phyloP scores from a whole-genome alignment of 2,113 vertebrate genomes.

The Labeo rohita region DNA sequence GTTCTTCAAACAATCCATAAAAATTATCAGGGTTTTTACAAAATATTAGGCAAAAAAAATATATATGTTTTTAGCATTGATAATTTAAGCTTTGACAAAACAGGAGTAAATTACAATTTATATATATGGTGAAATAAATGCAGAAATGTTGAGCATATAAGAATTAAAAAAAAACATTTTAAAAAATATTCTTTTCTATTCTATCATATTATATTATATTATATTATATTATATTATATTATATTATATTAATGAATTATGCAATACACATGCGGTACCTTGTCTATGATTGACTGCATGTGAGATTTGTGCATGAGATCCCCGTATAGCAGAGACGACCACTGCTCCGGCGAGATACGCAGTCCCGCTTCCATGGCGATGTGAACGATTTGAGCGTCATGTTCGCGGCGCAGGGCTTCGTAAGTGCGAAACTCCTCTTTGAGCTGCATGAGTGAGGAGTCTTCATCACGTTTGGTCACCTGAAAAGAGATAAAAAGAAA shows the following conservation, averaged over 20 bases:
- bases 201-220: too few species aligned
- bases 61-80: background rate
- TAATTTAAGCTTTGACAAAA: background rate
- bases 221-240: too few species aligned
- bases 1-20: background rate
- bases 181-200: too few species aligned
- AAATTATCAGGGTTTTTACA: background rate
- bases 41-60: background rate
- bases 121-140: too few species aligned
- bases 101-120: background rate
- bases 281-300: conserved; percentile 99
- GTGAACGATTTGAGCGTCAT: conserved; percentile 96
- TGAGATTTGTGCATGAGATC: conserved; percentile 98
- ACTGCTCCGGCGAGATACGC: conserved; percentile 95
- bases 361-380: conserved; percentile 98
- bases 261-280: conserved; percentile 75
- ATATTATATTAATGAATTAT: background rate
- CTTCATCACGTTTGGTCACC: conserved; percentile 98
- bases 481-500: conserved; percentile 57
- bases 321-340: conserved; percentile 95
- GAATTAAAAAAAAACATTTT: too few species aligned
- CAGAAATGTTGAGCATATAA: too few species aligned
- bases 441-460: conserved; percentile 97
- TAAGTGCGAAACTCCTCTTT: conserved; percentile 97
- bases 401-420: conserved; percentile 90